Base-by-base conservation (phyloP, 2,113 vertebrate genomes). In the Condylura cristata region DNA sequence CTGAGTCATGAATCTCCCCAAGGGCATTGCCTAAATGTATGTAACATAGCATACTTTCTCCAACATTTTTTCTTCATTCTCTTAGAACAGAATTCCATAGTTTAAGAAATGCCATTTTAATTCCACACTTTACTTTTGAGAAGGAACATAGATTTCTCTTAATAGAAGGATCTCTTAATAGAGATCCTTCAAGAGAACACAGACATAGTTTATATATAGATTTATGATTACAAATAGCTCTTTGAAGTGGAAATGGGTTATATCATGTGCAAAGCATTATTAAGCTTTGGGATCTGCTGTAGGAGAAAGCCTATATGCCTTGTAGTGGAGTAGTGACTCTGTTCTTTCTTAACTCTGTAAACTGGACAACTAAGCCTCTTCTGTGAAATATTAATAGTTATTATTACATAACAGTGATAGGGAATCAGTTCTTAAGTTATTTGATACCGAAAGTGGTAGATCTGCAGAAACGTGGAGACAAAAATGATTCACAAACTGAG, bases 101-200 rank as follows among this genome's bases (percentile, higher is more conserved):
- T 79, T 83, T 41, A 16, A 48, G 71, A 96, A 90, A 78, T 58
- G n/a, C 70, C 65, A 3, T 83, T 91, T 56, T n/a, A 83, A 79
- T 65, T 56, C 37, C 83, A 41, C 30, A 28, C 32, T 90, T 65
- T 26, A 26, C 26, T 79, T 87, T 82, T 84, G 63, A 79, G 3
- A 20, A 44, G 63, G 8, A 13, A 51, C 68, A 28, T 87, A 34
- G 51, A 32, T 95, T 86, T 95, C 56, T 93, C 30, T 41, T 80
- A 78, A 56, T 65, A 82, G 17, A 18, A 53, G 68, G 11, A n/a
- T n/a, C n/a, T 39, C n/a, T 90, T 44, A 32, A 30, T 65, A 51
- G 30, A 90, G 70, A 68, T 68, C 56, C 71, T 95, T 74, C 34
- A 60, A 86, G 72, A 34, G 20, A 89, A 60, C 51, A 68, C 70